phyloP scores from a whole-genome alignment of 2,113 vertebrate species.

The Gallinago media region DNA sequence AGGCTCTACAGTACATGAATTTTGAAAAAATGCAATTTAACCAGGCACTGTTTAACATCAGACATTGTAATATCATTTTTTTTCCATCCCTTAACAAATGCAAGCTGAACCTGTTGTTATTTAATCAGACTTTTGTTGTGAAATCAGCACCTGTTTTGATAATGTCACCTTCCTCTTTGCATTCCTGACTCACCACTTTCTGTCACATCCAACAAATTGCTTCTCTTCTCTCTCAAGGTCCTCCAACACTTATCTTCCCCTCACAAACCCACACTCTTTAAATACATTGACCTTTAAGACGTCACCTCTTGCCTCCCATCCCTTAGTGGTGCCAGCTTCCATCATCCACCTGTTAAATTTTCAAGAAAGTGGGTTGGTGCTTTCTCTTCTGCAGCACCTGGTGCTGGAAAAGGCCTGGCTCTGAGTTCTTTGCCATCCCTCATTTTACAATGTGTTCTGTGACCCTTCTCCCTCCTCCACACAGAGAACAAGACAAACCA shows the following conservation, averaged over 20 bases:
- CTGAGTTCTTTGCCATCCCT: neutral
- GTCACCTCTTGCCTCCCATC: neutral
- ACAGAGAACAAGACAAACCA: neutral
- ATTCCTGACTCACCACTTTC: neutral
- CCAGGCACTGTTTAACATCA: rapidly evolving
- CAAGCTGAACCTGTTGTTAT: neutral
- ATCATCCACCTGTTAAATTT: neutral
- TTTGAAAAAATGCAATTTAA: neutral
- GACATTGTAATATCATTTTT: neutral
- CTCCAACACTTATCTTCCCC: neutral
- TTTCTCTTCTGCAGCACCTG: neutral
- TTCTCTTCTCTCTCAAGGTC: neutral
- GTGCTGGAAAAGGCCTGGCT: neutral
- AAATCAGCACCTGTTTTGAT: neutral
- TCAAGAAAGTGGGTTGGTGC: neutral
- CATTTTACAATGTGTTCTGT: neutral
- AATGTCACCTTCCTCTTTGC: neutral
- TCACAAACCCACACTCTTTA: neutral
- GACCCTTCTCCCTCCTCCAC: neutral
- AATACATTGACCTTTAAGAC: neutral
- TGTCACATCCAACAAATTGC: neutral
- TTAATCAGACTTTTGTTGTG: neutral
- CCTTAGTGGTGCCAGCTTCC: neutral
- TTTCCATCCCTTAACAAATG: neutral
- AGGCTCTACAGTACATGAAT: neutral